Base-by-base conservation (phyloP, 2,888 invertebrate genomes). In the Strigamia transsilvanica region DNA sequence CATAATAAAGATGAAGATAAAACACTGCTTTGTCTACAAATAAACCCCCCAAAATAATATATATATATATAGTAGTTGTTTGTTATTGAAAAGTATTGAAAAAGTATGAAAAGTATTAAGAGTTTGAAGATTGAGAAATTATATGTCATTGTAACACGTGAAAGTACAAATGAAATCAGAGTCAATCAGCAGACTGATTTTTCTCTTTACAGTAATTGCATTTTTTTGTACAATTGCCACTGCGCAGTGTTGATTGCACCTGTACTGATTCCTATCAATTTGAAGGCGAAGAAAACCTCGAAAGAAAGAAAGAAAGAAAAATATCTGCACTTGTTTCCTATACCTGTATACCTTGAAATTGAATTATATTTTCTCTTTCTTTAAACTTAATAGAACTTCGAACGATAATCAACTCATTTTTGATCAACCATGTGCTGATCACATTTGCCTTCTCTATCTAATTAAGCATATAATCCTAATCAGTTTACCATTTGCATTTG, bases 251-350 rank as follows among this genome's bases (percentile, higher is more conserved):
- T 73, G 73, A 73, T 73, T 73, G 73, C 73, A 73, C 73, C 73
- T 73, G 73, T 73, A 73, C 73, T 73, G 73, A 73, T 73, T 73
- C 73, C 23, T 73, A 73, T 73, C 73, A 73, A 73, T 73, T 73
- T 27, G 73, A 23, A 73, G 73, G n/a, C 23, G 73, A 13, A 32
- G 15, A 32, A 73, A 73, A 73, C 12, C 12, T 15, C 5, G 66
- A 15, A n/a, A 21, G 23, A 66, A 66, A 21, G 21, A 23, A 51
- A 2, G 12, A 66, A 21, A 66, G 27, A 32, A 32, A 73, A 73
- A 15, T 32, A 12, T 27, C 13, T 73, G 13, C 3, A 73, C 73
- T 73, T 73, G 73, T 73, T 73, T 32, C 32, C 73, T 32, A n/a
- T 4, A 13, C 38, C 38, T 38, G 3, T 3, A 38, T 6, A 6